Base-by-base conservation (phyloP, 2,797 vertebrate genomes). In the Garrulus glandarius region DNA sequence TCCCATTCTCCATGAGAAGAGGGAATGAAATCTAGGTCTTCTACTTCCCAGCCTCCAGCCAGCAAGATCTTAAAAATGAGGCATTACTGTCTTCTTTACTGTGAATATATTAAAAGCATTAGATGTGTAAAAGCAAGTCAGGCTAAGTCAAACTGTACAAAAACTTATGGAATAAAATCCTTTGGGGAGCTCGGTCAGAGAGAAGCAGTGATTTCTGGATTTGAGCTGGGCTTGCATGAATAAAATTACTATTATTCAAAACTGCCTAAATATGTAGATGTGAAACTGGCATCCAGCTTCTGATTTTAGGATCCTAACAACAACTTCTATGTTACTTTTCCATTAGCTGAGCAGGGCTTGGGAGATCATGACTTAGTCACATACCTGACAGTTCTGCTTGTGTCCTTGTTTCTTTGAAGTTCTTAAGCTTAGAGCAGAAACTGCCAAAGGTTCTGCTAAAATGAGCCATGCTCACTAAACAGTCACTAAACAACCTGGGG, bases 11-110 rank as follows among this genome's bases (percentile, higher is more conserved):
- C 49, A 32, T 29, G 36, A 83, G 53, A 85, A 75, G 24, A 72
- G 44, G 56, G 44, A 94, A 87, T 50, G 52, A 95, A 92, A 92
- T 89, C 79, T 89, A 93, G 79, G 82, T 93, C 57, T 93, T 78
- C 44, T 87, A 60, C 30, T 77, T 96, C 30, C 53, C 69, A 96
- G 96, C 77, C 91, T 93, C 80, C 8, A 13, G 86, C 86, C 90
- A 88, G 60, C 19, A 64, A 89, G 55, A 92, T 92, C 49, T 92
- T 77, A 80, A 93, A 95, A 93, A 89, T 64, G 43, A 70, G 57
- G n/a, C 7, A 14, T 60, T 77, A 27, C 36, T 89, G 23, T 60
- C 60, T 47, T 76, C 70, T 83, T 82, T 87, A 47, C 61, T 83
- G 43, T 56, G 84, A 60, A 93, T 87, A 77, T 39, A 93, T 89